Base-by-base conservation (phyloP, 2,113 vertebrate species). In the Stegostoma tigrinum region DNA sequence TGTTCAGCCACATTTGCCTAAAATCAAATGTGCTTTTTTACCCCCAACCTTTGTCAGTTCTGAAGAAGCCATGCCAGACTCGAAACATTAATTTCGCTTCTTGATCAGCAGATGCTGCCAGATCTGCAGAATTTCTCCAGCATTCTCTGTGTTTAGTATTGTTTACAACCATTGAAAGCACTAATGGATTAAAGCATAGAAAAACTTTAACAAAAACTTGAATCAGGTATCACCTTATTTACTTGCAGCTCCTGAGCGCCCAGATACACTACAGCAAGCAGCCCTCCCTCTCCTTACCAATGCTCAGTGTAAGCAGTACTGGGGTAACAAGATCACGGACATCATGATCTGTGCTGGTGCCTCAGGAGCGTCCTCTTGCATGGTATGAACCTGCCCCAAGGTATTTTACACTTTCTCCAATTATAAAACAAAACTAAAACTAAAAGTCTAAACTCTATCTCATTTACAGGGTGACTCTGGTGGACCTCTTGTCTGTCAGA, bases 331-430 rank as follows among this genome's bases (percentile, higher is more conserved):
- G 52, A 96, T 99, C 97, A 96, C 72, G 0, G 0, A 97, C 7
- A 0, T 96, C 10, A 99, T 99, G 98, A 96, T 99, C 96, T 99
- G 98, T 0, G 98, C 98, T 0, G 98, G 98, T 0, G 98, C 97
- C 5, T 96, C 97, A 0, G 98, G 98, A 0, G 97, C 80, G 38
- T 98, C 98, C 45, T 99, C 98, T 83, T 99, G 98, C 98, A 98
- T 97, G 98, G 98, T 98, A 96, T 24, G 96, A 52, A 52, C 21
- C 45, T 52, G 2, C 34, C 52, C 4, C 1, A 30, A 95, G 68
- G 68, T 45, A 30, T 48, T 52, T 95, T 0, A 95, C 52, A 23
- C 94, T 95, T 72, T 38, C 38, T 68, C 24, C 21, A 15, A 12
- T 95, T 70, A 27, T 17, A 72, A 61, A 61, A 95, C 6, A 42